Evolutionary conservation across 2,797 vertebrate genomes (phyloP), one percentile per base, ranked within the genome.

Genomic region (Bovichtus variegatus): DNA sequence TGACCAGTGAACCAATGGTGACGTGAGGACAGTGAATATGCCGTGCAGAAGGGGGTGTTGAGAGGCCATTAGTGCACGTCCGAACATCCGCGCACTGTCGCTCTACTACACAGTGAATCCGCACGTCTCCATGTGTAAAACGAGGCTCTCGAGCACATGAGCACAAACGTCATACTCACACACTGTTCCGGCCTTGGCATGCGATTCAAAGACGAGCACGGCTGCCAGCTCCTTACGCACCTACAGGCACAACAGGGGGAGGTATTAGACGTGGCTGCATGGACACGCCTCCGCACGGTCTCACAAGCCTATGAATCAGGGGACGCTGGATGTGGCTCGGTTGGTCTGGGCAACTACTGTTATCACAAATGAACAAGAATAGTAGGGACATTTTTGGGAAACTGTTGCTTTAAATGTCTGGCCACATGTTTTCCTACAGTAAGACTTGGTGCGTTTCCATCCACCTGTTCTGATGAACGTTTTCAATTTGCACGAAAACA

Each of bases 151-250:
- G 41, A 25, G 21, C 38, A 36, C 11, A n/a, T 5, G 2, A 60
- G 68, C 43, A 71, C 29, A 67, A 78, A 84, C 44, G 65, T 90
- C 41, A 41, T 62, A 97, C 98, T 98, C 94, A 99, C 98, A 87
- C 71, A 99, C 97, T 31, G 97, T 98, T 87, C 97, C 98, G 0
- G 97, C 96, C 64, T 97, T 96, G 87, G 94, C 90, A 62, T 98
- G 97, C 0, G 97, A 96, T 90, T 99, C 98, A 43, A 99, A 99
- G 83, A 98, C 94, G 91, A 99, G 89, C 83, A 99, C 97, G 0
- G 97, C 93, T 0, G 98, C 97, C 91, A 99, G 90, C 86, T 99
- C 97, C 87, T 97, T 95, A 73, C 97, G 97, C 72, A 99, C 97
- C 98, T 99, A 87, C 51, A 66, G 61, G 57, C 59, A 41, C 12